phyloP scores from a whole-genome alignment of 2,888 invertebrate species.

The Caenorhabditis panamensis region DNA sequence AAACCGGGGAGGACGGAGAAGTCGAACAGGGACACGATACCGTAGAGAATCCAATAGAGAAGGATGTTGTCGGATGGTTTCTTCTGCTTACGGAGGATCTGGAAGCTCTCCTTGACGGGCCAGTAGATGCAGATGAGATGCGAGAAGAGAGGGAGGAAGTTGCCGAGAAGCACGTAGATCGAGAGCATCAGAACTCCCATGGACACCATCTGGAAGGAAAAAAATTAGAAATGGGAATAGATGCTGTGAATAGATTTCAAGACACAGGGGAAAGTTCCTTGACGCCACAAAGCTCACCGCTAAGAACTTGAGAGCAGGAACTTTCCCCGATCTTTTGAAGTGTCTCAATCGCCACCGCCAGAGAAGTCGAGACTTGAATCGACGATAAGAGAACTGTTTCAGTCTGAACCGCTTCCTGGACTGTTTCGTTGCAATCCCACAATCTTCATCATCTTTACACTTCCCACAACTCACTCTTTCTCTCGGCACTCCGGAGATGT shows the following conservation, averaged over 20 bases:
- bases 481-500: slow-evolving; percentile 16
- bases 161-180: slow-evolving; percentile 39
- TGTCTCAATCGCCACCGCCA: no score
- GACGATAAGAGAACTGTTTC: no score
- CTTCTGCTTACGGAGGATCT: slow-evolving; percentile 16
- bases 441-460: no score
- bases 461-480: slow-evolving; percentile 26
- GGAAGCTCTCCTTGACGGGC: slow-evolving; percentile 45
- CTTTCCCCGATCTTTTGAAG: no score
- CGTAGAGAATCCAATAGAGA: slow-evolving; percentile 50
- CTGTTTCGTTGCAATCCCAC: no score
- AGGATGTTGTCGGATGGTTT: slow-evolving; percentile 26
- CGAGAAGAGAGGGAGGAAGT: slow-evolving; percentile 42
- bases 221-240: neutral
- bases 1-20: slow-evolving; percentile 29
- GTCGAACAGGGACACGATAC: slow-evolving; percentile 37
- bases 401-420: no score
- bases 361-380: no score
- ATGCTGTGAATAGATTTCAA: no score
- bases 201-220: slow-evolving; percentile 26
- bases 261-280: no score
- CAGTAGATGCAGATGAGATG: slow-evolving; percentile 38
- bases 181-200: slow-evolving; percentile 20
- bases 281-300: no score
- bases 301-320: no score